Base-by-base conservation (phyloP, 2,113 vertebrate genomes). In the Theristicus caerulescens region DNA sequence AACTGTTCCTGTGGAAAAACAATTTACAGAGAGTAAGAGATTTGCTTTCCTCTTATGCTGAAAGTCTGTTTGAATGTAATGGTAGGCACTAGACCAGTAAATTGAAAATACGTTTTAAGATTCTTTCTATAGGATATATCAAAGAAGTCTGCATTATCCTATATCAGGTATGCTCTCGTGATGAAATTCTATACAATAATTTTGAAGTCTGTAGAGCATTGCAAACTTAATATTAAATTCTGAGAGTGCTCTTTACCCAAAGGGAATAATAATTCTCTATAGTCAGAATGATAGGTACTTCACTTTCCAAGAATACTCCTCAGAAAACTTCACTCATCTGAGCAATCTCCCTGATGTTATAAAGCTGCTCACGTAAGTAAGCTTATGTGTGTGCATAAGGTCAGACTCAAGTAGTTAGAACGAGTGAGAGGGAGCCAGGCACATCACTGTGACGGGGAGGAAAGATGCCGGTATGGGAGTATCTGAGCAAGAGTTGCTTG, bases 41-140 rank as follows among this genome's bases (percentile, higher is more conserved):
- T 90, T 95, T 42, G 6, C 95, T 71, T 77, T 58, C 81, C 66
- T 87, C 78, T 76, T 70, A 47, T 0, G 4, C 93, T 94, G 84
- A 58, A 77, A 95, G 96, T 96, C 95, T 93, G 78, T 80, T 93
- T 2, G 5, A 80, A 91, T 81, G 74, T 95, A 96, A 93, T 96
- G 91, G 94, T 44, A 97, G 92, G 94, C 95, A 95, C 93, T 97
- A 96, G 95, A 97, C 95, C 95, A 97, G 96, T 95, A 95, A 95
- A 95, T 97, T 97, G 91, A 93, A 97, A 97, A 95, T 88, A 82
- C 26, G 5, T 97, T 95, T 96, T 93, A 88, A 94, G 94, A 85
- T 95, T 65, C 77, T 72, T 91, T 94, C 91, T 93, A 73, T 93
- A 95, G 96, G 90, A 91, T 92, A 91, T 92, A 95, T 97, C 79